A percentile compares a stretch with the other conserved stretches of the same genome.
Evolutionary conservation across 2,113 vertebrate genomes (phyloP).

Genomic region (Coracopsis vasa): DNA sequence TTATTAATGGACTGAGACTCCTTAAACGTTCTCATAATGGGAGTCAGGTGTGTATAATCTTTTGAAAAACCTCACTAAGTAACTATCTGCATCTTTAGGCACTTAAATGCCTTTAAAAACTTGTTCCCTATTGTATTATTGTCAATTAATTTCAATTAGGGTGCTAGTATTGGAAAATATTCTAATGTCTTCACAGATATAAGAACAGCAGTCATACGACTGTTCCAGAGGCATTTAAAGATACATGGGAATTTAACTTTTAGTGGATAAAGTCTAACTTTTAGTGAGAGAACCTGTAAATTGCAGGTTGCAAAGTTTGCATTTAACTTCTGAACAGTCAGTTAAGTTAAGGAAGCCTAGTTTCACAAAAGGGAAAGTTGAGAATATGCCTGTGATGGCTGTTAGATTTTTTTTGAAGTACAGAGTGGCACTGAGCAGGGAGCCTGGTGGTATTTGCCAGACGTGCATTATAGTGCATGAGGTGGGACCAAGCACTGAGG

Average conservation of each 20-base stretch:
- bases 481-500: background rate
- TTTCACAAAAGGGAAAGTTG: accelerated
- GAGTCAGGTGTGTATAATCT: slow-evolving; percentile 9
- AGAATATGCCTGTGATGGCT: background rate
- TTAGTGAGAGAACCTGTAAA: background rate
- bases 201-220: background rate
- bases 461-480: accelerated
- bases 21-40: slow-evolving; percentile 1
- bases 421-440: background rate
- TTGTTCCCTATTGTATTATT: background rate
- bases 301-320: background rate
- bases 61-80: slow-evolving; percentile 39
- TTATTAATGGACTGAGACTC: slow-evolving; percentile 57
- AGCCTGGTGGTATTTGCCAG: background rate
- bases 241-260: background rate
- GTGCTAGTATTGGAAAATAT: background rate
- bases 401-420: background rate
- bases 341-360: background rate
- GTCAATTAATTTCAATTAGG: slow-evolving; percentile 31
- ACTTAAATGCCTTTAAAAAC: slow-evolving; percentile 30
- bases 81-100: slow-evolving; percentile 24
- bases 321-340: background rate
- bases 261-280: background rate
- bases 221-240: background rate
- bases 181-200: background rate